Conservation (phyloP, 2,797 vertebrate species). For the Varecia variegata region DNA sequence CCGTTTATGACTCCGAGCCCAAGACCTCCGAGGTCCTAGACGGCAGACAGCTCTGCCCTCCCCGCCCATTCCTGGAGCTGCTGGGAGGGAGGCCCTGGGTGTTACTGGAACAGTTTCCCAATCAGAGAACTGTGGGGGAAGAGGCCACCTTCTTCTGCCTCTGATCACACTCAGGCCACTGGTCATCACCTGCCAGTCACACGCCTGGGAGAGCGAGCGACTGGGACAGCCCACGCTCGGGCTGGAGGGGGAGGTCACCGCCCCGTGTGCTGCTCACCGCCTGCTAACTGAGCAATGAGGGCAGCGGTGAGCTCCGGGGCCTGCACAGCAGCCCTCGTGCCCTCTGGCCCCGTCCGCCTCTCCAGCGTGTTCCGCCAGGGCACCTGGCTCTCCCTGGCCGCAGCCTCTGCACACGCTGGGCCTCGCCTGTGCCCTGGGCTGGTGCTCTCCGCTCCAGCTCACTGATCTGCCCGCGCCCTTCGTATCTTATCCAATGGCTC, state of each 20-base stretch:
- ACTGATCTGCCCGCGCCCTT: neutral
- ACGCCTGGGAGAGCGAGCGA: neutral
- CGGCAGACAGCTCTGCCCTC: neutral
- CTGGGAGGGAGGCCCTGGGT: accelerated
- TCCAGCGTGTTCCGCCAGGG: neutral
- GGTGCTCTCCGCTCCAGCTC: accelerated
- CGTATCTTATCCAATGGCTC: accelerated
- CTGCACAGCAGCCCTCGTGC: neutral
- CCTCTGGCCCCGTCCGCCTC: neutral
- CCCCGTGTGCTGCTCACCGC: neutral
- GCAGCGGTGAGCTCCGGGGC: neutral
- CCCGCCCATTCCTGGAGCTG: neutral
- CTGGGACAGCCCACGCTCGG: neutral
- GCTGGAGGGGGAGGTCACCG: neutral
- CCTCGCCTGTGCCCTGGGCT: neutral
- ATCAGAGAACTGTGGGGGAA: too few relatives aligned
- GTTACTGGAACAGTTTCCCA: neutral
- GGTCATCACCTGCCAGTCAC: too few relatives aligned
- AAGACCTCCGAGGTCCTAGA: neutral
- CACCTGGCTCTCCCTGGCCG: neutral
- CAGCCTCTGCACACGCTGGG: neutral
- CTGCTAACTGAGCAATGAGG: neutral
- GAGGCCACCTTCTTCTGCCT: neutral
- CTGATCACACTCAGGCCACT: too few relatives aligned
- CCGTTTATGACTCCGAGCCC: neutral